A percentile compares a stretch with the other conserved stretches of the same genome.
phyloP scores from a whole-genome alignment of 2,888 invertebrate species.

The Trachelus iudaicus region DNA sequence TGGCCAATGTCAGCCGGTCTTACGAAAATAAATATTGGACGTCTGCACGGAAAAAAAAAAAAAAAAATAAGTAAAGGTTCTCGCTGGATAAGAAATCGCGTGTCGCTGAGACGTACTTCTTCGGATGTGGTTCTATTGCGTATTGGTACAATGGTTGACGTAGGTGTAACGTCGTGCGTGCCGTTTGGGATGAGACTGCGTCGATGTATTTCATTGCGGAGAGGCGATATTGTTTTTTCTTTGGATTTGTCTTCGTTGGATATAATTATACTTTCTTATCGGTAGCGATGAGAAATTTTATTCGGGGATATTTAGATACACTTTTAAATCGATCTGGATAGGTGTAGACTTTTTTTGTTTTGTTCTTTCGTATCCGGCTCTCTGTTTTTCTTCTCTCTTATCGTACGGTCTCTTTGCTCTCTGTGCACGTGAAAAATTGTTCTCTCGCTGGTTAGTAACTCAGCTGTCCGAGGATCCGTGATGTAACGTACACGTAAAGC shows the following conservation, averaged over 20 bases:
- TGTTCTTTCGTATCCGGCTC: neutral
- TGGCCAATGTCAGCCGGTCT: neutral
- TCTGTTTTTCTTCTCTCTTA: neutral
- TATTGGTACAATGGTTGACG: too few relatives aligned
- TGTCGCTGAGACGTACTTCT: neutral
- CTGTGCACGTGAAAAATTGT: neutral
- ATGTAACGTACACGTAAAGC: neutral
- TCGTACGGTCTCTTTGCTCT: neutral
- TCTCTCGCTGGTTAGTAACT: neutral
- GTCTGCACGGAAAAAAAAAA: neutral
- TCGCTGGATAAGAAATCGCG: neutral
- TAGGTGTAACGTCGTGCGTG: too few relatives aligned
- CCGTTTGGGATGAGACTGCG: too few relatives aligned
- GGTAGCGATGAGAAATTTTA: neutral
- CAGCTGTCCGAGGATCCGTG: neutral
- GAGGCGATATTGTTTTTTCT: neutral
- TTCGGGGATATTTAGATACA: neutral
- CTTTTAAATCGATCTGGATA: neutral
- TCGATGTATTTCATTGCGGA: neutral
- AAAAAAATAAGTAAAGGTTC: neutral
- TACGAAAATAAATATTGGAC: neutral
- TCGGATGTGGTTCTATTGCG: neutral
- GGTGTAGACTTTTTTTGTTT: neutral
- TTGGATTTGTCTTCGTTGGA: neutral
- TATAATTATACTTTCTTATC: neutral